Percentiles rank a stretch among this genome's conserved stretches.
Evolutionary conservation across 2,888 invertebrate species (phyloP).

Genomic region (Sarcophaga caerulescens): DNA sequence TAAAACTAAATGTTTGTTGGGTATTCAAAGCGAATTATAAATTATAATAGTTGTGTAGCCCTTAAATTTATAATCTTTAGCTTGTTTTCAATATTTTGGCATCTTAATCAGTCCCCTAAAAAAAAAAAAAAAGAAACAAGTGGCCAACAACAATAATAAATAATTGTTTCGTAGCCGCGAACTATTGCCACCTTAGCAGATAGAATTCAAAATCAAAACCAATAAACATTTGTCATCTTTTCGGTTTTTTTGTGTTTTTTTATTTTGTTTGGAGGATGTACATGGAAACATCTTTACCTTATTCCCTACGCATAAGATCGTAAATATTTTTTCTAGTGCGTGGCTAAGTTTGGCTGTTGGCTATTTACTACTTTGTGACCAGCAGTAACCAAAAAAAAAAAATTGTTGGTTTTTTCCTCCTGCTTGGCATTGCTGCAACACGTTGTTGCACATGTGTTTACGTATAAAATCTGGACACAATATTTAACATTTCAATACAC

Average conservation of each 20-base stretch:
- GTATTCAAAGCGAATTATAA: not conserved
- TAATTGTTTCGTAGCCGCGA: conserved; percentile 49
- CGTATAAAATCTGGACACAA: conserved; percentile 48
- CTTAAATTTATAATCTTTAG: conserved; percentile 49
- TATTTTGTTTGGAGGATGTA: not conserved
- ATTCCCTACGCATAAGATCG: not conserved
- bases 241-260: not conserved
- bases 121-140: conserved; percentile 11
- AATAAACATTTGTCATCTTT: not conserved
- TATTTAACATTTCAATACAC: conserved; percentile 25
- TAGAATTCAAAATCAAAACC: conserved; percentile 22
- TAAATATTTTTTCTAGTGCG: not conserved
- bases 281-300: not conserved
- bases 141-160: conserved; percentile 54
- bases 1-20: not conserved
- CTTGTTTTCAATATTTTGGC: conserved; percentile 47
- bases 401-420: not conserved
- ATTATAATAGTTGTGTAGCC: not conserved
- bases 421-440: not conserved
- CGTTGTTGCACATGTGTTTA: conserved; percentile 37
- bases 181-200: conserved; percentile 67
- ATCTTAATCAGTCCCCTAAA: conserved; percentile 50
- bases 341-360: conserved; percentile 40
- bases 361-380: conserved; percentile 67
- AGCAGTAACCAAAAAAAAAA: conserved; percentile 56